phyloP scores from a whole-genome alignment of 2,113 vertebrate genomes.

The Saguinus imperator region DNA sequence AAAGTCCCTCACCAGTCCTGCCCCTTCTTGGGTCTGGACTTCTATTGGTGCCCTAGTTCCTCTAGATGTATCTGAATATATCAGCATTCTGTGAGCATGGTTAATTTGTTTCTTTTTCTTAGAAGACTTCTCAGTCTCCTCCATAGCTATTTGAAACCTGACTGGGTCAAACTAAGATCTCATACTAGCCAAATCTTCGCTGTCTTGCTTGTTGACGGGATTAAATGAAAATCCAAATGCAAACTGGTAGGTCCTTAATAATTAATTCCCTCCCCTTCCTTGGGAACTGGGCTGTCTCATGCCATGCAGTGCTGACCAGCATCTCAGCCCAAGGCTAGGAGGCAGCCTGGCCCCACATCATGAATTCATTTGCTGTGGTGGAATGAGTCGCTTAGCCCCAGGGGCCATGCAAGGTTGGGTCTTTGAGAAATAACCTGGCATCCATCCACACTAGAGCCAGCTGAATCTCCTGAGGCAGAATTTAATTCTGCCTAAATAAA shows the following conservation, averaged over 20 bases:
- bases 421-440: constrained; percentile 61
- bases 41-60: background rate
- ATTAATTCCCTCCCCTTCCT: background rate
- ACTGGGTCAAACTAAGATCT: background rate
- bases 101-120: background rate
- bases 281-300: constrained; percentile 8
- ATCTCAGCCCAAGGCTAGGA: constrained; percentile 42
- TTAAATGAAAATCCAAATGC: background rate
- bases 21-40: background rate
- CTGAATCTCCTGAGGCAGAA: constrained; percentile 48
- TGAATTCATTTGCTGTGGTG: constrained; percentile 47
- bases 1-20: background rate
- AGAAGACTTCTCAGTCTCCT: background rate
- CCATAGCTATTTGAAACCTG: constrained; percentile 26
- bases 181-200: background rate
- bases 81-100: background rate
- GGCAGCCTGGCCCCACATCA: background rate
- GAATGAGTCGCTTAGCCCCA: constrained; percentile 16
- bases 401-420: constrained; percentile 12
- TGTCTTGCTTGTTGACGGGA: background rate
- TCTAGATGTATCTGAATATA: background rate
- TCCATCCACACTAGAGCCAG: constrained; percentile 33
- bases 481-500: constrained; percentile 65
- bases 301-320: background rate
- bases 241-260: background rate